A percentile compares a stretch with the other conserved stretches of the same genome.
Evolutionary conservation across 2,797 vertebrate species (phyloP).

Genomic region (Urophycis tenuis): DNA sequence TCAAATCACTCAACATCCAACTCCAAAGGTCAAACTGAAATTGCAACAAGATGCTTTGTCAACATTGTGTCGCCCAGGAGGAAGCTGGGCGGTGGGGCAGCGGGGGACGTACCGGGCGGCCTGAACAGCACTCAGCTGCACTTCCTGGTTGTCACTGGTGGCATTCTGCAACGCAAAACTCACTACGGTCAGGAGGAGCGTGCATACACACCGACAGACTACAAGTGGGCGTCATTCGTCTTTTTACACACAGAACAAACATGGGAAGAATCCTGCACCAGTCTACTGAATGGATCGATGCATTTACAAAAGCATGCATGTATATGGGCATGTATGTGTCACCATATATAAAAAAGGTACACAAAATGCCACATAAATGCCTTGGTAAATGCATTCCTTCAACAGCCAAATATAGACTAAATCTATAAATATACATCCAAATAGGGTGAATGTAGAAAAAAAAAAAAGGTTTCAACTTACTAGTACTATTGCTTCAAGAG

Average conservation of each 20-base stretch:
- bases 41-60: neutral
- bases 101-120: conserved; percentile 83
- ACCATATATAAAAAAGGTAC: too few species aligned
- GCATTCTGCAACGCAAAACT: conserved; percentile 79
- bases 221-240: neutral
- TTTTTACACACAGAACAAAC: neutral
- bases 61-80: neutral
- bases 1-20: neutral
- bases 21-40: neutral
- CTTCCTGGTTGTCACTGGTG: conserved; percentile 97
- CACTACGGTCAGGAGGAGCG: neutral
- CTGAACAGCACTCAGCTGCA: conserved; percentile 96
- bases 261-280: too few species aligned
- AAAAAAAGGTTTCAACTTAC: conserved; percentile 66
- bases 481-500: conserved; percentile 98
- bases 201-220: neutral
- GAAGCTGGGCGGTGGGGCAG: too few species aligned
- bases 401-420: neutral
- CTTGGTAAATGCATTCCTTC: neutral
- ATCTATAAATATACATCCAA: neutral
- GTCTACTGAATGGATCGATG: too few species aligned
- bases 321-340: too few species aligned
- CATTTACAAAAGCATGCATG: too few species aligned
- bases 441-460: neutral
- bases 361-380: neutral